Evolutionary conservation across 2,113 vertebrate species (phyloP), one percentile per base, ranked within the genome.

Genomic region (Lanius ludovicianus): DNA sequence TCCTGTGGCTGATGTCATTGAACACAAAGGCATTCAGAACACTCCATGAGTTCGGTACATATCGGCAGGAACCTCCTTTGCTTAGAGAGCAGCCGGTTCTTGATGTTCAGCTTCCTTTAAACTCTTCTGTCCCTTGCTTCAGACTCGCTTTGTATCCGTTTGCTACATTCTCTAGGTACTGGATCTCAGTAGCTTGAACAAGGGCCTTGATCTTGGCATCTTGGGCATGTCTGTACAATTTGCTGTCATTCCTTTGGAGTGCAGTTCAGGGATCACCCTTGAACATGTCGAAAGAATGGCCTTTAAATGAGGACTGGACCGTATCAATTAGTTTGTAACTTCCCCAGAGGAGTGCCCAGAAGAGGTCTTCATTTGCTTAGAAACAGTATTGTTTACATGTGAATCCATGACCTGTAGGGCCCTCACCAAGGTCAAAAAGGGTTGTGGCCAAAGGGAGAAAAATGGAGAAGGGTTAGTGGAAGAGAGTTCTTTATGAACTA

Each of bases 41-140:
- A 0, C 0, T 8, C 28, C 4, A 13, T 13, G 10, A 33, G 4
- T 31, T 84, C 27, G 47, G 4, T 15, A 2, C 39, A 69, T 28
- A 67, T 50, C 42, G 56, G 3, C 27, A 28, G 33, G 21, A 89
- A n/a, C 33, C 8, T 13, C 1, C 27, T 50, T 55, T 77, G 6
- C 21, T 46, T 57, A 67, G 23, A 63, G 11, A 74, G 18, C 27
- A 79, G 24, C 12, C 0, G 0, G 13, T 78, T 91, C 37, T 60
- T 71, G 35, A 60, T 87, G 37, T 82, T 31, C 52, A 47, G 3
- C 16, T 84, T 87, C 11, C 17, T 92, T 65, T 67, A 86, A 85
- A 73, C 9, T 60, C 39, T 55, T n/a, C 22, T 33, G 5, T 53
- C 20, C 31, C 15, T 42, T 75, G 20, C 3, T 71, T 78, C 42